Evolutionary conservation across 2,888 invertebrate species (phyloP).

Genomic region (Urechis unicinctus): DNA sequence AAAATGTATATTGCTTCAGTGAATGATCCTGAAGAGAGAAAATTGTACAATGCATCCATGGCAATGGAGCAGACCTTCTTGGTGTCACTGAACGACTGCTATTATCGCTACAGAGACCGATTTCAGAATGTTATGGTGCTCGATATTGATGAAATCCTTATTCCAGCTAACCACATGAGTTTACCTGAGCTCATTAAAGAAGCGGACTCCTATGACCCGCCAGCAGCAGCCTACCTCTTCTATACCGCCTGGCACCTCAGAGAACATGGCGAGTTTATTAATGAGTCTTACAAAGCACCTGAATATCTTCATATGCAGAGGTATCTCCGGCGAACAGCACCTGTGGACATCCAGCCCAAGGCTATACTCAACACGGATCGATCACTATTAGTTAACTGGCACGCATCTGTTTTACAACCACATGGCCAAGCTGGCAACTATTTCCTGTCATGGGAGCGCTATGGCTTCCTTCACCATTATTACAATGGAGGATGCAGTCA

Average conservation of each 20-base stretch:
- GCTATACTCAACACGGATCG: not conserved
- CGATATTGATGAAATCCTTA: slow-evolving; percentile 9
- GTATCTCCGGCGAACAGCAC: not conserved
- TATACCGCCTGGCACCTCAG: slow-evolving; percentile 9
- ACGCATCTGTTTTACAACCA: not conserved
- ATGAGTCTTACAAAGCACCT: not conserved
- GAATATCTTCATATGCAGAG: slow-evolving; percentile 9
- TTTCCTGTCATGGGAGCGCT: slow-evolving; percentile 1
- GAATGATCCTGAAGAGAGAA: not conserved
- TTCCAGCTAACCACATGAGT: not conserved
- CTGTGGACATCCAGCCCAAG: slow-evolving; percentile 2
- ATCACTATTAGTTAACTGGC: slow-evolving; percentile 7
- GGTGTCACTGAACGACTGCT: slow-evolving; percentile 16
- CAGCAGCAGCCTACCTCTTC: slow-evolving; percentile 7
- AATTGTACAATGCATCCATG: not conserved
- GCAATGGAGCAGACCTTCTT: slow-evolving; percentile 13
- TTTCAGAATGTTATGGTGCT: slow-evolving; percentile 5
- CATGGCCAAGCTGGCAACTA: not conserved
- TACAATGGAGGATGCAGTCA: too few species aligned
- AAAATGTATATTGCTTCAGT: not conserved
- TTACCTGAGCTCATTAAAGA: too few species aligned
- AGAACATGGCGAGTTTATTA: slow-evolving; percentile 3
- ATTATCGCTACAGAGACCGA: slow-evolving; percentile 4
- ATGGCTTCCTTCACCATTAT: slow-evolving; percentile 8
- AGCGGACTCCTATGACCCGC: too few species aligned